A percentile compares a stretch with the other conserved stretches of the same genome.
Evolutionary conservation across 2,113 vertebrate species (phyloP).

Genomic region (Anser cygnoides): DNA sequence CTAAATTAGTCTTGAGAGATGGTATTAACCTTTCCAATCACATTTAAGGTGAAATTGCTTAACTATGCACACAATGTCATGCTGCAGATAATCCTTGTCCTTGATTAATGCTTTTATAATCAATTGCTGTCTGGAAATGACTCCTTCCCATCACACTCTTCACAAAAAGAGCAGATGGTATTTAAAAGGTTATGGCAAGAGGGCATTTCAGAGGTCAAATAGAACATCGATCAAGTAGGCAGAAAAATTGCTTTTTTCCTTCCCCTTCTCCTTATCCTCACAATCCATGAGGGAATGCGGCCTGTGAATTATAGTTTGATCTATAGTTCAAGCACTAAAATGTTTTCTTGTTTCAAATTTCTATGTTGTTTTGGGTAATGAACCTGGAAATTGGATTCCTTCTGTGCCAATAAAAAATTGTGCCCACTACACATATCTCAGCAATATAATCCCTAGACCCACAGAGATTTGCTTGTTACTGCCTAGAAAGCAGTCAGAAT

Average conservation of each 20-base stretch:
- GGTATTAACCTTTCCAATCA: conserved; percentile 89
- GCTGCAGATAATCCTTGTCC: conserved; percentile 90
- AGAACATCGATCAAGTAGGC: conserved; percentile 87
- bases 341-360: conserved; percentile 83
- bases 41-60: conserved; percentile 92
- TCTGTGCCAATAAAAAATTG: conserved; percentile 75
- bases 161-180: conserved; percentile 92
- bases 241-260: conserved; percentile 84
- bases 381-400: conserved; percentile 84
- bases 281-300: conserved; percentile 76
- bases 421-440: conserved; percentile 42
- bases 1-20: conserved; percentile 74
- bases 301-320: conserved; percentile 81
- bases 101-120: conserved; percentile 98
- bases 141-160: conserved; percentile 88
- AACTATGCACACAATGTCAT: conserved; percentile 86
- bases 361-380: conserved; percentile 83
- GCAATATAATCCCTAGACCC: conserved; percentile 65
- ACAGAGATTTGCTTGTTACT: conserved; percentile 20
- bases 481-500: background rate
- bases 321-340: conserved; percentile 76
- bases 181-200: conserved; percentile 89
- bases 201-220: conserved; percentile 84
- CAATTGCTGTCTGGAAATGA: conserved; percentile 91
- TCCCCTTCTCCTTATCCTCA: conserved; percentile 74